phyloP scores from a whole-genome alignment of 2,797 vertebrate genomes.

The Centroberyx gerrardi region DNA sequence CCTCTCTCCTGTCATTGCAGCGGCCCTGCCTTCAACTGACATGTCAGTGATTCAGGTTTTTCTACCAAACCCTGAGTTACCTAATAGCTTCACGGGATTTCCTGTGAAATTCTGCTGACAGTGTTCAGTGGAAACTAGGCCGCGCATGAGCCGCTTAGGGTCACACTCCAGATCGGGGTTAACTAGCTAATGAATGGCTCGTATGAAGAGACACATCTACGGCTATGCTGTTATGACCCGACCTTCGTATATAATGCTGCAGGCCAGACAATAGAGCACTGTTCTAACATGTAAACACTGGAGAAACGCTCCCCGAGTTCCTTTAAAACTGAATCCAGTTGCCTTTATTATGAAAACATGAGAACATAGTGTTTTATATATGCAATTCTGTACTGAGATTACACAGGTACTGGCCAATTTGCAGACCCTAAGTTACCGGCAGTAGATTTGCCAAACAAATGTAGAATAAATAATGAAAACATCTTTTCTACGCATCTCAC shows the following conservation, averaged over 20 bases:
- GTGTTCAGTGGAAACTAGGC: not conserved
- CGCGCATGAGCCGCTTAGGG: not conserved
- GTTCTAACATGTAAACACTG: slow-evolving; percentile 43
- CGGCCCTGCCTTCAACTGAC: too few relatives aligned
- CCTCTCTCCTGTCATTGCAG: too few relatives aligned
- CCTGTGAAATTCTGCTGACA: not conserved
- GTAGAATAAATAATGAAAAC: slow-evolving; percentile 81
- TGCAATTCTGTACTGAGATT: slow-evolving; percentile 72
- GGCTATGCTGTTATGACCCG: not conserved
- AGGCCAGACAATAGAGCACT: slow-evolving; percentile 12
- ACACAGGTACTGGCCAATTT: slow-evolving; percentile 71
- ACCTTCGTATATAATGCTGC: not conserved
- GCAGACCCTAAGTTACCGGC: slow-evolving; percentile 70
- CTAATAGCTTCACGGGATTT: slow-evolving; percentile 4
- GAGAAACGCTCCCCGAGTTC: slow-evolving; percentile 39
- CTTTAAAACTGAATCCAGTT: slow-evolving; percentile 79
- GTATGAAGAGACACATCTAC: not conserved
- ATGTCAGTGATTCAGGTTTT: too few relatives aligned
- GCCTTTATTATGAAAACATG: slow-evolving; percentile 84
- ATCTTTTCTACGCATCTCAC: slow-evolving; percentile 82
- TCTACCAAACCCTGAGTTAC: too few relatives aligned
- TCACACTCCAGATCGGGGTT: not conserved
- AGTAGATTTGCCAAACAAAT: slow-evolving; percentile 69
- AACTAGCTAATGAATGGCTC: not conserved
- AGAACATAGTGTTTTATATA: slow-evolving; percentile 80